Base-by-base conservation (phyloP, 2,113 vertebrate genomes). In the Helogale parvula region DNA sequence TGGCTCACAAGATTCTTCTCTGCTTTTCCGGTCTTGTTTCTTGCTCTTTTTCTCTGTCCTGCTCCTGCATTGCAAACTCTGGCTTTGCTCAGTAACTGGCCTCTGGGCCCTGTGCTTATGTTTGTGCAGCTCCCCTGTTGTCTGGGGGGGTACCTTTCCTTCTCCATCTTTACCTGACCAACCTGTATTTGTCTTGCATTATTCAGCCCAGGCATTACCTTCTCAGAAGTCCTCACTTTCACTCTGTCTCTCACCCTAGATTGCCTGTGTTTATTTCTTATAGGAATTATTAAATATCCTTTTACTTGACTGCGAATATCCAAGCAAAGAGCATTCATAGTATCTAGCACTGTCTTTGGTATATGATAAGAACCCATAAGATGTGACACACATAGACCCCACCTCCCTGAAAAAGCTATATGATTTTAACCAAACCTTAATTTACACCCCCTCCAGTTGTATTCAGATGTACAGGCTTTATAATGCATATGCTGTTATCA, bases 361-460 rank as follows among this genome's bases (percentile, higher is more conserved):
- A 2, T 76, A 76, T 47, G 72, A 25, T 45, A 47, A 8, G 14
- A 77, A 31, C 41, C 27, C 41, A 77, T 77, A 47, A 47, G 45
- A 17, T 77, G 74, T 77, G 41, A 77, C 27, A 47, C 31, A 66
- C 10, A 21, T 16, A 87, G 33, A 25, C 27, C 12, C 29, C 6
- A 0, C n/a, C 11, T 19, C 41, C 2, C 21, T 41, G 12, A 31
- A 85, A 83, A 69, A 81, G 45, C 52, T 69, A 2, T 14, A 33
- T 76, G 60, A 74, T 76, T 96, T 83, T 92, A 96, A 83, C 60
- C 6, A 50, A 68, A 77, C 17, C 69, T 92, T 86, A 91, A 52
- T 63, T 87, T 97, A 63, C 27, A 74, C 41, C 9, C 11, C n/a
- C 35, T 88, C 69, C 87, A 85, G 90, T 74, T 86, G 54, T 50